Evolutionary conservation across 2,113 vertebrate species (phyloP).

Genomic region (Leptobrachium ailaonicum): DNA sequence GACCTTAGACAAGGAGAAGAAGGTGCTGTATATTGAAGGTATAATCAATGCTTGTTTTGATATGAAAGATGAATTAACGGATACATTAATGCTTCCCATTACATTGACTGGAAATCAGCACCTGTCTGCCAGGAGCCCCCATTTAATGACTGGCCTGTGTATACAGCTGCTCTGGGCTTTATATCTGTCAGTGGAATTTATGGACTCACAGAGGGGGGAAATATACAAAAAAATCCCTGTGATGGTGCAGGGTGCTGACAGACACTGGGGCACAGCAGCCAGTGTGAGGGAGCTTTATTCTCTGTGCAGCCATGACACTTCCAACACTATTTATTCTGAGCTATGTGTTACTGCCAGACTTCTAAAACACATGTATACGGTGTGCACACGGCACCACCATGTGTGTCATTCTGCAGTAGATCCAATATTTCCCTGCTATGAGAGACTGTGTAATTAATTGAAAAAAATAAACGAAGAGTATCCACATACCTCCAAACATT

Average conservation of each 20-base stretch:
- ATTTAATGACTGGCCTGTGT: neutral
- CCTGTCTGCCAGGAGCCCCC: constrained; percentile 7
- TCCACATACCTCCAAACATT: too few species aligned
- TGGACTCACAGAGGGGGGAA: constrained; percentile 12
- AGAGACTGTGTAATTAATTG: too few species aligned
- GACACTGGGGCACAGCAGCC: constrained; percentile 38
- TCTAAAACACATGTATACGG: neutral
- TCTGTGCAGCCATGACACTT: neutral
- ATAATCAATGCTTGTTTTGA: neutral
- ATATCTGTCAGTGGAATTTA: constrained; percentile 37
- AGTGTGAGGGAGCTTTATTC: constrained; percentile 21
- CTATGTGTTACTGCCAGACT: neutral
- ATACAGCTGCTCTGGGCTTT: constrained; percentile 24
- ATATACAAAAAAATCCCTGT: neutral
- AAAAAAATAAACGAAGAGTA: too few species aligned
- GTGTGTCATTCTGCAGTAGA: too few species aligned
- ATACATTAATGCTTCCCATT: neutral
- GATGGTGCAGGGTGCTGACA: constrained; percentile 25
- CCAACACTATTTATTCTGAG: neutral
- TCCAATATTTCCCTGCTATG: too few species aligned
- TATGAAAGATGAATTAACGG: neutral
- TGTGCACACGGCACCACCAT: neutral
- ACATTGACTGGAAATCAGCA: constrained; percentile 1
- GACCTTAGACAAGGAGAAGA: too few species aligned
- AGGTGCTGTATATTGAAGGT: too few species aligned